These are phyloP conservation scores for Epinotia nisella DNA, from an alignment of 2,888 invertebrate species.

Conservation along the genomic window DNA sequence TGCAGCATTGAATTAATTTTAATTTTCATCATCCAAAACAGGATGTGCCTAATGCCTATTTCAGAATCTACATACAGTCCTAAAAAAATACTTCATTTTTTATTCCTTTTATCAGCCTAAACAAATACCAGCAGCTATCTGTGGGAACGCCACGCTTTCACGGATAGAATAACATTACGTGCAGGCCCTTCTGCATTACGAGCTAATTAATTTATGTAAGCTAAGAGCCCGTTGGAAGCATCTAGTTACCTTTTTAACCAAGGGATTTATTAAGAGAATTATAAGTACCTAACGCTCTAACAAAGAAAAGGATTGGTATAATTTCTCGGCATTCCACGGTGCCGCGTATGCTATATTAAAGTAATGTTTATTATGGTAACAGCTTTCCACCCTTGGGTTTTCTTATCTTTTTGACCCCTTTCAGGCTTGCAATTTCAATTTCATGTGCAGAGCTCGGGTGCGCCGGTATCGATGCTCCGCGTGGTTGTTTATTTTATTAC, in stretches of 20 bases:
- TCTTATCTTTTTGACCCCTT: conserved; percentile 44
- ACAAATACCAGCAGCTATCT: conserved; percentile 46
- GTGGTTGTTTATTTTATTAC: conserved; percentile 41
- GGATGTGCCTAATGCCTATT: conserved; percentile 24
- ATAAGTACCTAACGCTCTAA: conserved; percentile 16
- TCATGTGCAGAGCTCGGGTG: conserved; percentile 37
- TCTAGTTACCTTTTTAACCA: conserved; percentile 39
- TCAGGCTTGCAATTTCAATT: conserved; percentile 44
- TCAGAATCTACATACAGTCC: conserved; percentile 40
- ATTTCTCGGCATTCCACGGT: conserved; percentile 10
- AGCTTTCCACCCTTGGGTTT: conserved; percentile 38
- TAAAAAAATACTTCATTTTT: conserved; percentile 39
- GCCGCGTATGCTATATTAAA: conserved; percentile 33
- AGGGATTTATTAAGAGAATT: conserved; percentile 33
- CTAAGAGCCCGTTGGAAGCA: conserved; percentile 42
- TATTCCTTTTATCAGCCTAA: conserved; percentile 46
- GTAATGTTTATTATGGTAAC: conserved; percentile 41
- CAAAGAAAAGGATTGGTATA: conserved; percentile 30
- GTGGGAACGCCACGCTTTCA: conserved; percentile 43
- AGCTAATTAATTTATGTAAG: conserved; percentile 52
- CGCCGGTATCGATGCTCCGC: conserved; percentile 32
- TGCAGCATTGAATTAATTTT: conserved; percentile 18
- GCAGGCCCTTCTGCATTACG: conserved; percentile 43
- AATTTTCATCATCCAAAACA: conserved; percentile 25
- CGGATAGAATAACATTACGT: conserved; percentile 46